Evolutionary conservation across 2,888 invertebrate genomes (phyloP), one percentile per base, ranked within the genome.

Genomic region (Leptopilina myrica): DNA sequence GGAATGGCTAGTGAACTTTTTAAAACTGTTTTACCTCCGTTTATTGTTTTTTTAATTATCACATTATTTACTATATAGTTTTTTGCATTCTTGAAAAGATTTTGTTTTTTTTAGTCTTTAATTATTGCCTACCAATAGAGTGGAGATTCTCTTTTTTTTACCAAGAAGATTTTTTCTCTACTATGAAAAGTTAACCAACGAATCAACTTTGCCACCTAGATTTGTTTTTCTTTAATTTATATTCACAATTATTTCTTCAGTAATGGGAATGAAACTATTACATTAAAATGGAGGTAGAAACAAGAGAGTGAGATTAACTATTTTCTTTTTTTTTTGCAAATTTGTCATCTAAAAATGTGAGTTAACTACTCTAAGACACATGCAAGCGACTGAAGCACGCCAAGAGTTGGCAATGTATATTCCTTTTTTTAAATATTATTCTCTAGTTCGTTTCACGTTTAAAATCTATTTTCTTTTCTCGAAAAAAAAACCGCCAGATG

Each of bases 61-160:
- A 83, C 84, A 86, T 86, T 86, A 85, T 85, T 84, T 81, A 82
- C 77, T 81, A 88, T 7, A 87, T 89, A 89, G 89, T 86, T 88
- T 85, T 90, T 87, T 86, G 89, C 88, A 88, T 89, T 85, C 87
- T 91, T 87, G 91, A 91, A 91, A 91, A 91, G 87, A 87, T 62
- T 88, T 87, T 43, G 6, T n/a, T 43, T 43, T 43, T 7, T 8
- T 43, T 89, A 89, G 3, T 90, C 85, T 87, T 88, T 89, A 89
- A 89, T 9, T 91, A 88, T 89, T 88, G 90, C 89, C 90, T 90
- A 91, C 91, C 91, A 91, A 91, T 91, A 91, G 91, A 89, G 88
- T 86, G 87, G 89, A 86, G 86, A 87, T 85, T 87, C 83, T 84
- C 77, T 85, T 83, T 80, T 80, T 80, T 80, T 79, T 73, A 20